Percentiles rank a stretch among this genome's conserved stretches.
These are phyloP conservation scores for Dichetophora obliterata DNA, from an alignment of 2,888 invertebrate species.

Conservation along the genomic window DNA sequence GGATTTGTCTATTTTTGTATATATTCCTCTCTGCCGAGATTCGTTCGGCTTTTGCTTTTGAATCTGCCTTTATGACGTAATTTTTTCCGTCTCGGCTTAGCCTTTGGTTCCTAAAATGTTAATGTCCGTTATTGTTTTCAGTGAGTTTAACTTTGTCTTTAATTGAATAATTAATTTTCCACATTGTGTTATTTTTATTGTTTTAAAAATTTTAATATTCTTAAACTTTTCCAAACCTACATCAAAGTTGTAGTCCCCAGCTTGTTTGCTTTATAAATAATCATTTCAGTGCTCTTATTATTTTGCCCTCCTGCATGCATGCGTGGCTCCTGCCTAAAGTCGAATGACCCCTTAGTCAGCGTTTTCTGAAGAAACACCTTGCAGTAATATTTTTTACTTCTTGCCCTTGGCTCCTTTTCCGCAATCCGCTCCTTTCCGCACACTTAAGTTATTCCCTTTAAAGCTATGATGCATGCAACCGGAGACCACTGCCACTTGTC, in stretches of 20 bases:
- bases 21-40: background rate
- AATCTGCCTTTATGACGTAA: background rate
- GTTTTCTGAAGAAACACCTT: background rate
- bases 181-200: too few relatives aligned
- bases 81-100: background rate
- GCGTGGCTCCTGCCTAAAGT: too few relatives aligned
- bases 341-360: background rate
- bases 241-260: background rate
- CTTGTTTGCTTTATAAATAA: background rate
- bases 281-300: background rate
- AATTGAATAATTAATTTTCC: too few relatives aligned
- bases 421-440: too few relatives aligned
- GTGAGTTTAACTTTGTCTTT: too few relatives aligned
- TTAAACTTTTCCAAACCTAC: background rate
- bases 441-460: too few relatives aligned
- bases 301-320: too few relatives aligned
- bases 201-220: background rate
- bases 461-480: too few relatives aligned
- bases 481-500: too few relatives aligned
- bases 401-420: background rate
- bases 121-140: too few relatives aligned
- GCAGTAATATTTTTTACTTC: background rate
- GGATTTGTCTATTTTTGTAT: background rate
- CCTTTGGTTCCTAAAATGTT: too few relatives aligned
- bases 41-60: too few relatives aligned